phyloP scores from a whole-genome alignment of 2,888 invertebrate species.

The Icerya purchasi region DNA sequence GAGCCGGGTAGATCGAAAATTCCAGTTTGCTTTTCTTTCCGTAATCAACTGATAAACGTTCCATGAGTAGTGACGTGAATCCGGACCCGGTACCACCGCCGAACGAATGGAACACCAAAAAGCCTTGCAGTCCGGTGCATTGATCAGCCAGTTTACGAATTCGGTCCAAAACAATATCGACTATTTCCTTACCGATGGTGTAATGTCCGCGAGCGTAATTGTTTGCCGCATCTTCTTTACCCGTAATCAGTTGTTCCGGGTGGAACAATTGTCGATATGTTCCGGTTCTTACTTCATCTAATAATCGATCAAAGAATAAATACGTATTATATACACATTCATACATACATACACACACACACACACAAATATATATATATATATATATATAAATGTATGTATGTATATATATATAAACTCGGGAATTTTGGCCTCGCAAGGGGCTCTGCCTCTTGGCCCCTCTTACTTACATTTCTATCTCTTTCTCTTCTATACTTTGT shows the following conservation, averaged over 20 bases:
- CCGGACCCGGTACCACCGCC: conserved; percentile 35
- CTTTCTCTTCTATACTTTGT: no score
- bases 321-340: no score
- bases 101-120: conserved; percentile 36
- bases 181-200: conserved; percentile 87
- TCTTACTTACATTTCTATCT: no score
- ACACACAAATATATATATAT: no score
- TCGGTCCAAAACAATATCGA: conserved; percentile 69
- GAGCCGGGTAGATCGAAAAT: conserved; percentile 56
- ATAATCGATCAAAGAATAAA: neutral
- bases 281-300: conserved; percentile 74
- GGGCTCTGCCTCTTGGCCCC: no score
- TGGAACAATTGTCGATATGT: conserved; percentile 90
- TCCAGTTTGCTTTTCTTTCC: conserved; percentile 37
- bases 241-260: conserved; percentile 88
- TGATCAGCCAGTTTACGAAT: conserved; percentile 68
- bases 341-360: no score
- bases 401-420: no score
- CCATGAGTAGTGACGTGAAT: conserved; percentile 37
- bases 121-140: conserved; percentile 47
- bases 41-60: conserved; percentile 35
- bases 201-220: conserved; percentile 95
- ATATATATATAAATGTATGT: no score
- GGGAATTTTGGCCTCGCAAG: no score
- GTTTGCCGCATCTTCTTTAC: conserved; percentile 93